These are phyloP conservation scores for Crepidodera aurea DNA, from an alignment of 2,888 invertebrate genomes.

Conservation along the genomic window DNA sequence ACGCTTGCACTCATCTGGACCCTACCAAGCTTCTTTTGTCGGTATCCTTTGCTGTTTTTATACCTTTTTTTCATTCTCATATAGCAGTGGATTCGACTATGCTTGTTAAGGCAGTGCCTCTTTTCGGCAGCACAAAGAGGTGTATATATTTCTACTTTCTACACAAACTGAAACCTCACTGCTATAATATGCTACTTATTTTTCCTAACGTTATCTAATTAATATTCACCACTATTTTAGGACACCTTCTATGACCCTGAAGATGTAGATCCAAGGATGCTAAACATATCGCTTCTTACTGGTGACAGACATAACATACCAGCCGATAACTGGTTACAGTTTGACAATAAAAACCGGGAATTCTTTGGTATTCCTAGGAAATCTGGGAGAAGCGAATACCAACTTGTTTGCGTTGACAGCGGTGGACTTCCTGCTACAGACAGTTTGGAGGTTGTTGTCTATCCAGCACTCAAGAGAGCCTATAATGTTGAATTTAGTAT, in stretches of 20 bases:
- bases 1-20: no score
- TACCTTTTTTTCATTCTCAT: no score
- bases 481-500: slow-evolving; percentile 84
- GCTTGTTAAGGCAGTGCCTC: no score
- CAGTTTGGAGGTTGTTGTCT: slow-evolving; percentile 79
- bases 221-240: no score
- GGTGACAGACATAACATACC: slow-evolving; percentile 74
- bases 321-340: slow-evolving; percentile 83
- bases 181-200: no score
- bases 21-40: no score
- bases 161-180: no score
- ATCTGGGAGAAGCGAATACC: slow-evolving; percentile 78
- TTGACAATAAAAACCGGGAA: slow-evolving; percentile 87
- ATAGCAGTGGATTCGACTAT: no score
- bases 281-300: slow-evolving; percentile 78
- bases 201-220: no score
- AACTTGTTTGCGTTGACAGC: slow-evolving; percentile 78
- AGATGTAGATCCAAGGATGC: slow-evolving; percentile 76
- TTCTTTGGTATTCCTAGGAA: slow-evolving; percentile 84
- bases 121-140: no score
- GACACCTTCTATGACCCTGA: slow-evolving; percentile 92
- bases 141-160: no score
- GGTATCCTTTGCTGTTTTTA: no score
- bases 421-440: slow-evolving; percentile 80
- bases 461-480: slow-evolving; percentile 68